Evolutionary conservation across 2,888 invertebrate genomes (phyloP).

Genomic region (Dicyrtoma fusca): DNA sequence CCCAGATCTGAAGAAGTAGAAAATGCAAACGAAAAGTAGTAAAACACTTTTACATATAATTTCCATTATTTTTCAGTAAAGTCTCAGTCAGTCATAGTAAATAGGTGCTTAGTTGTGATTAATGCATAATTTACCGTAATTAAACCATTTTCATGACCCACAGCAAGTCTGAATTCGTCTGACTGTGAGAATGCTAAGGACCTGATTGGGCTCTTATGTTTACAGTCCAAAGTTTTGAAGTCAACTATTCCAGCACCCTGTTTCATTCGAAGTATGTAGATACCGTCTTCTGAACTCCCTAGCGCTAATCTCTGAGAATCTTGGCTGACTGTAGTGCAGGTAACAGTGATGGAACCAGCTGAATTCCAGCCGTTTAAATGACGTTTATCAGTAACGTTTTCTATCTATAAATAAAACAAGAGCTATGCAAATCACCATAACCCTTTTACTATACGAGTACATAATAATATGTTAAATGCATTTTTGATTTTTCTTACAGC

Average conservation of each 20-base stretch:
- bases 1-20: constrained; percentile 21
- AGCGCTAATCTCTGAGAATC: constrained; percentile 41
- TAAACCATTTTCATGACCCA: constrained; percentile 68
- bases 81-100: too few relatives aligned
- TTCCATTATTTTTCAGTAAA: too few relatives aligned
- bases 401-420: constrained; percentile 30
- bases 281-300: constrained; percentile 43
- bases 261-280: constrained; percentile 34
- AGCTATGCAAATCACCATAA: constrained; percentile 3
- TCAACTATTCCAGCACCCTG: constrained; percentile 19
- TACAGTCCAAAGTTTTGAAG: neutral
- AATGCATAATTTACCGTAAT: constrained; percentile 67
- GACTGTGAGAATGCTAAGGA: constrained; percentile 39
- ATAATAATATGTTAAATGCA: neutral
- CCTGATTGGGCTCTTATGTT: constrained; percentile 39
- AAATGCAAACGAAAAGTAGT: too few relatives aligned
- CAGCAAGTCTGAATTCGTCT: constrained; percentile 64
- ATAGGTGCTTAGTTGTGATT: too few relatives aligned
- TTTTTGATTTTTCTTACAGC: constrained; percentile 29
- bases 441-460: neutral
- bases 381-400: constrained; percentile 20
- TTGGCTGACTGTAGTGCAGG: constrained; percentile 29
- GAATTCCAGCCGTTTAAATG: constrained; percentile 34
- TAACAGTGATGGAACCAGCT: constrained; percentile 14
- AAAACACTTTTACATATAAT: too few relatives aligned